Base-by-base conservation (phyloP, 2,888 invertebrate genomes). In the Drosophila gaucha region DNA sequence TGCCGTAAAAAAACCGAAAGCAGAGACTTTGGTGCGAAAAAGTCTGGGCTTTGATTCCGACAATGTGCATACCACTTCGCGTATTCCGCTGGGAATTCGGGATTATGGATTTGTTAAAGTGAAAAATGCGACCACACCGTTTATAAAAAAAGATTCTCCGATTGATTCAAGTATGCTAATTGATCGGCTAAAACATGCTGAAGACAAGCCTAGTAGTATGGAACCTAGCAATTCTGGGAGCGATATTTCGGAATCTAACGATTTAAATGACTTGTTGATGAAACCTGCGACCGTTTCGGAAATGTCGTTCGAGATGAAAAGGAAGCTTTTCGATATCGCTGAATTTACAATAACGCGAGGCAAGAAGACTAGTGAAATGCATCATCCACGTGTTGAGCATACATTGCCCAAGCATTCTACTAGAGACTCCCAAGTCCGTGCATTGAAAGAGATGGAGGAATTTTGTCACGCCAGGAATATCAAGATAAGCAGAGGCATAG, bases 321-420 rank as follows among this genome's bases (percentile, higher is more conserved):
- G 84, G 0, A 83, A 80, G n/a, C 30, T 58, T 0, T 84, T 84
- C 24, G 39, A 79, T 30, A 22, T 43, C 18, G 84, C 51, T 5
- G 80, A 84, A 28, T 79, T 65, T 8, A 84, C 80, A 3, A 67
- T 77, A 26, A 67, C 80, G 1, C 67, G 36, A 6, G 78, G 84
- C 44, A 58, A 47, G 9, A 80, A 70, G 18, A 57, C 64, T 2
- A 69, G 84, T 6, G 52, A 65, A 0, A 10, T 49, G 18, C 8
- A 28, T 14, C 76, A 72, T 56, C 63, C 73, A 1, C 22, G 1
- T 0, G 4, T 16, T 3, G 16, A 52, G 2, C 6, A 20, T 0
- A 3, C 0, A 0, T 0, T 30, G 5, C 24, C 35, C 9, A 44
- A 30, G 10, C 1, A 3, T 26, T 36, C 47, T 1, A n/a, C 16